Percentiles rank a stretch among this genome's conserved stretches.
These are phyloP conservation scores for Gavialis gangeticus DNA, from an alignment of 2,113 vertebrate genomes.

Conservation along the genomic window DNA sequence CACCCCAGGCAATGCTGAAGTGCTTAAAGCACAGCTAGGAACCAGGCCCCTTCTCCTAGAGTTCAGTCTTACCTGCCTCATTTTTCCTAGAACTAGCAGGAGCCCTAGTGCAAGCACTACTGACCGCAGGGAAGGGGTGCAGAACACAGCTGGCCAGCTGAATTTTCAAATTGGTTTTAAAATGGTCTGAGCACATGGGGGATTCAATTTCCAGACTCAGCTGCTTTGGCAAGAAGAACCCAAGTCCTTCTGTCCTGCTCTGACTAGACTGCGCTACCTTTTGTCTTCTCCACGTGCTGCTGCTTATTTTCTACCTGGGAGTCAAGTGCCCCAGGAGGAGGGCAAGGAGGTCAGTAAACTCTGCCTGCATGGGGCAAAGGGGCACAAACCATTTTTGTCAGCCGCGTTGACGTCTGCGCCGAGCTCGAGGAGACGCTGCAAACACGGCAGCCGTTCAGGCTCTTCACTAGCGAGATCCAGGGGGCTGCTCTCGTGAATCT, in stretches of 20 bases:
- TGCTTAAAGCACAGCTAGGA: not conserved
- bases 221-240: not conserved
- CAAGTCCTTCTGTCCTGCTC: not conserved
- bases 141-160: not conserved
- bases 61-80: not conserved
- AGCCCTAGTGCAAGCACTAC: not conserved
- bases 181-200: not conserved
- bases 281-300: no score
- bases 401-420: slow-evolving; percentile 87
- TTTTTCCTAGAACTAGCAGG: not conserved
- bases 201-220: not conserved
- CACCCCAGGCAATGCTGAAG: not conserved
- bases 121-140: not conserved
- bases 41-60: not conserved
- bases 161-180: not conserved
- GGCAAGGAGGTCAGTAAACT: no score
- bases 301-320: not conserved
- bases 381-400: slow-evolving; percentile 87
- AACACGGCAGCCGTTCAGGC: slow-evolving; percentile 87
- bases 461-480: slow-evolving; percentile 94
- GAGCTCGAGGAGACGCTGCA: slow-evolving; percentile 87
- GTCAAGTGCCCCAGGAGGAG: not conserved
- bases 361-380: accelerated
- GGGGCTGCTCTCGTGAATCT: slow-evolving; percentile 95
- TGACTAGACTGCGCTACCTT: not conserved